Evolutionary conservation across 2,797 vertebrate genomes (phyloP).

Genomic region (Carcharodon carcharias): DNA sequence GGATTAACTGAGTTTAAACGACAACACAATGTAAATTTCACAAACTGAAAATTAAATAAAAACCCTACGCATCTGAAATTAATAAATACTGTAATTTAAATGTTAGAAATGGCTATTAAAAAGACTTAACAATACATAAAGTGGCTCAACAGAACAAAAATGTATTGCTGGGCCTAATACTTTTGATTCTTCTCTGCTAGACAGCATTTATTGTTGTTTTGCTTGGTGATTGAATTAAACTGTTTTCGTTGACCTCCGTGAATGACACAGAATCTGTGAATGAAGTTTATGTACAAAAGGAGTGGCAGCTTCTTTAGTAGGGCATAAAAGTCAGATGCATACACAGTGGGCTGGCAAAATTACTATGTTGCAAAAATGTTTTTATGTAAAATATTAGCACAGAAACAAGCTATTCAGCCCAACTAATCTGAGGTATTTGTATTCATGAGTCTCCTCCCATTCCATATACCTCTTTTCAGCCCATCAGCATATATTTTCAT

Average conservation of each 20-base stretch:
- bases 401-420: not conserved
- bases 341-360: not conserved
- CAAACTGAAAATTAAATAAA: constrained; percentile 2
- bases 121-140: not conserved
- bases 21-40: not conserved
- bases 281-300: not conserved
- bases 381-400: not conserved
- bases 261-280: not conserved
- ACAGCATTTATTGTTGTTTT: not conserved
- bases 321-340: not conserved
- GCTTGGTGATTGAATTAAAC: not conserved
- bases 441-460: not conserved
- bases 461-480: not conserved
- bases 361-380: not conserved
- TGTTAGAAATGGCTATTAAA: not conserved
- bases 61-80: not conserved
- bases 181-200: not conserved
- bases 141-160: not conserved
- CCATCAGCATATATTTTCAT: not conserved
- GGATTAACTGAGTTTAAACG: not conserved
- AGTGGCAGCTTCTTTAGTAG: not conserved
- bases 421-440: not conserved
- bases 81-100: not conserved
- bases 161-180: not conserved
- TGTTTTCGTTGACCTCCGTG: not conserved